Evolutionary conservation across 2,797 vertebrate genomes (phyloP).

Genomic region (Acrocephalus scirpaceus): DNA sequence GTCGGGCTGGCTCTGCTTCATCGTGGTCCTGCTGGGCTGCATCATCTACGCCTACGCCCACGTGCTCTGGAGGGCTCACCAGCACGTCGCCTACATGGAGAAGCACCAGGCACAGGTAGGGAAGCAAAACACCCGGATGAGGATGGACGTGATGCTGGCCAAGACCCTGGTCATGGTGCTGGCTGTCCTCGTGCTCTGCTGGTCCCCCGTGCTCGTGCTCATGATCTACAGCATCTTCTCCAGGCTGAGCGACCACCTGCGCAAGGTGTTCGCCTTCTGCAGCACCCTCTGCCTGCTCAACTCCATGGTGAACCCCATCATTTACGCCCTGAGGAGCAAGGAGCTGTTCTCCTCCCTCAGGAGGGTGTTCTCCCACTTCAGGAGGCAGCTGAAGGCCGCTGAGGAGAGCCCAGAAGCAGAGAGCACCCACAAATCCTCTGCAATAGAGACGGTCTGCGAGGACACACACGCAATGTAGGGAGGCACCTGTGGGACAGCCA

Average conservation of each 20-base stretch:
- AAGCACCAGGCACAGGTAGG: constrained; percentile 39
- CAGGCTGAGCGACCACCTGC: constrained; percentile 65
- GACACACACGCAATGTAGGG: background rate
- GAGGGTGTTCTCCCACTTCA: constrained; percentile 29
- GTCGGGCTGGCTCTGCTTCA: constrained; percentile 81
- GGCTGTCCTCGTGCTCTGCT: constrained; percentile 85
- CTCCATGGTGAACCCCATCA: constrained; percentile 88
- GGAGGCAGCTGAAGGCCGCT: background rate
- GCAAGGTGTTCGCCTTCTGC: constrained; percentile 89
- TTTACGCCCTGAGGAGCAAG: constrained; percentile 88
- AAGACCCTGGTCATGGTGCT: constrained; percentile 89
- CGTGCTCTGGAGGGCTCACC: constrained; percentile 88
- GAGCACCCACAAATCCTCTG: background rate
- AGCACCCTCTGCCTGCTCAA: constrained; percentile 91
- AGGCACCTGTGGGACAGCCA: rapidly evolving
- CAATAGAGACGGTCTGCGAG: background rate
- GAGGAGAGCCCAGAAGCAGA: constrained; percentile 59
- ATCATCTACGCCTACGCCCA: constrained; percentile 84
- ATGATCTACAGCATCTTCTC: constrained; percentile 83
- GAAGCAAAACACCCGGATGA: constrained; percentile 78
- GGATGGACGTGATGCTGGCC: constrained; percentile 89
- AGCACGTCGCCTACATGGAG: constrained; percentile 83
- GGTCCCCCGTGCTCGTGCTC: constrained; percentile 86
- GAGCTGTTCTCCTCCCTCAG: constrained; percentile 81
- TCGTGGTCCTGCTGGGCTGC: constrained; percentile 79